Conservation (phyloP, 2,113 vertebrate genomes). For the Sylvia atricapilla region DNA sequence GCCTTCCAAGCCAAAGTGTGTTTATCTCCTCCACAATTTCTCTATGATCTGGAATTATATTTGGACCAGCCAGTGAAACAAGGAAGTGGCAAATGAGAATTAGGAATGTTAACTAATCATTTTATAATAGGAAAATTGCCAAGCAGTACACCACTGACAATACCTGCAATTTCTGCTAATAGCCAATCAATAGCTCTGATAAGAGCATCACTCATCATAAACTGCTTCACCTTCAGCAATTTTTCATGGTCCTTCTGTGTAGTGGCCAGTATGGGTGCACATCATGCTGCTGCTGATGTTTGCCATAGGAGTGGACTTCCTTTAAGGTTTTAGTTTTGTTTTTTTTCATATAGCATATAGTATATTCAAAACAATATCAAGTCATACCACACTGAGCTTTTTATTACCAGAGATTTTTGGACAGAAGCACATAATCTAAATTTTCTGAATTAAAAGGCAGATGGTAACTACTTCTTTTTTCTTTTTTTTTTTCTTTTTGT, state of each 20-base stretch:
- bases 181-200: neutral
- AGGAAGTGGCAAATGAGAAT: conserved; percentile 18
- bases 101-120: conserved; percentile 10
- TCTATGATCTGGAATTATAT: neutral
- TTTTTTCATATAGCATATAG: neutral
- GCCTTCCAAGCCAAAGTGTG: neutral
- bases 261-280: neutral
- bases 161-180: neutral
- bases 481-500: neutral
- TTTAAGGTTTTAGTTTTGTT: neutral
- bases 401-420: conserved; percentile 61
- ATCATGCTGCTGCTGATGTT: neutral
- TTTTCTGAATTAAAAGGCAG: conserved; percentile 60
- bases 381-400: conserved; percentile 55
- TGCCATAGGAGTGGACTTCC: neutral
- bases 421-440: conserved; percentile 39
- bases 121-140: neutral
- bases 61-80: neutral
- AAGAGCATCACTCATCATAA: neutral
- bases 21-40: neutral
- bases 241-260: neutral
- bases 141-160: neutral
- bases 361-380: conserved; percentile 24
- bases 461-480: conserved; percentile 21
- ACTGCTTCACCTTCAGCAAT: neutral